These are phyloP conservation scores for Poeciliopsis infans DNA, from an alignment of 2,797 vertebrate genomes.

Conservation along the genomic window DNA sequence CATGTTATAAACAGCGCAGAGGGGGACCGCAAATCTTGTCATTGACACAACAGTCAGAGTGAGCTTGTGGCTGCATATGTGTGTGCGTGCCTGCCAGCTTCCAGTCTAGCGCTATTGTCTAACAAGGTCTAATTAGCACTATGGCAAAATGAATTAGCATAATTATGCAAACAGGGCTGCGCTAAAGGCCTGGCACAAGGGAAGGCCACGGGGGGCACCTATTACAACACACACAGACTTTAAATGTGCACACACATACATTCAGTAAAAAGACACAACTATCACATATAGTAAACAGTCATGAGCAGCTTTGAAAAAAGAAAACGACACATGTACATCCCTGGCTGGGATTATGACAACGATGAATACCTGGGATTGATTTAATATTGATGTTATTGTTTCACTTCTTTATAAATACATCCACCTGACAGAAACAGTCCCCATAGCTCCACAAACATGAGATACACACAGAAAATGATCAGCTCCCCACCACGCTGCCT, in stretches of 20 bases:
- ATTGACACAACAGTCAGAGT: constrained; percentile 77
- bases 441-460: constrained; percentile 28
- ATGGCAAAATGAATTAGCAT: constrained; percentile 83
- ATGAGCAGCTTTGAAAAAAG: constrained; percentile 24
- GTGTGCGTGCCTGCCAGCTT: constrained; percentile 69
- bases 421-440: constrained; percentile 24
- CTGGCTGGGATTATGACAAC: not conserved
- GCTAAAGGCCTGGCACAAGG: constrained; percentile 76
- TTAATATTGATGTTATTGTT: not conserved
- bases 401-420: constrained; percentile 21
- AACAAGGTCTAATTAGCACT: constrained; percentile 84
- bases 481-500: constrained; percentile 24
- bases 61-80: constrained; percentile 50
- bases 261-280: constrained; percentile 35
- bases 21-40: constrained; percentile 77
- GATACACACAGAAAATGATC: constrained; percentile 36
- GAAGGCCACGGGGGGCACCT: constrained; percentile 73
- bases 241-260: constrained; percentile 16
- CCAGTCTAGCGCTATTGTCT: constrained; percentile 80
- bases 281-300: constrained; percentile 35
- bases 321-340: not conserved
- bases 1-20: constrained; percentile 73
- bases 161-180: constrained; percentile 82
- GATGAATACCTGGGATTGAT: not conserved
- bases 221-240: constrained; percentile 59